Evolutionary conservation across 2,888 invertebrate species (phyloP), one percentile per base, ranked within the genome.

Genomic region (Anagyrus pseudococci): DNA sequence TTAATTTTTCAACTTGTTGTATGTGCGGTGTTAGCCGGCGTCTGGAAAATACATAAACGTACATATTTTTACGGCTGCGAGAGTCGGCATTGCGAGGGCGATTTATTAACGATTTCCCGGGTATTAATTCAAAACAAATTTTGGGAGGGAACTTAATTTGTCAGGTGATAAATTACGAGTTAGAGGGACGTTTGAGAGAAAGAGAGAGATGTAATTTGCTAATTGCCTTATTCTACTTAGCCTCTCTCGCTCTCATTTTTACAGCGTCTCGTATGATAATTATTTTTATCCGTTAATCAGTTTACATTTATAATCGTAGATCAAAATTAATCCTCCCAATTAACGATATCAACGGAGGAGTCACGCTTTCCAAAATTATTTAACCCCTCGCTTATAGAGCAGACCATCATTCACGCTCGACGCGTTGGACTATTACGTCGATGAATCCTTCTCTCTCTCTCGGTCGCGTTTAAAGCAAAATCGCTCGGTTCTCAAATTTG

Each of bases 1-100:
- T 79, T 79, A 79, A 81, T 80, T 81, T 80, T 78, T 78, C 79
- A 65, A 4, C 65, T 61, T 53, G 60, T 61, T 61, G 49, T 61
- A 54, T 61, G 60, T 55, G 54, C 61, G 40, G 13, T n/a, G n/a
- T 60, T 64, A 47, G 17, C 52, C 43, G 41, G 40, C 46, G 20
- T 52, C 64, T 41, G 26, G 59, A 47, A 63, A 53, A 60, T 56
- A 60, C 53, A 57, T 57, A 57, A 56, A 60, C 40, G 50, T 47
- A 59, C 40, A 43, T 19, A 43, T 53, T 58, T 59, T 54, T 25
- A 49, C 46, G 25, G 6, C 54, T 22, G 22, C 15, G 13, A 17
- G 25, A 23, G 26, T 40, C 37, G 43, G 13, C 49, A 49, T 55
- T 58, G 19, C 49, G 15, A 2, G 15, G 25, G 41, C 50, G 50